Evolutionary conservation across 2,888 invertebrate genomes (phyloP), one percentile per base, ranked within the genome.

Genomic region (Galerucella nymphaeae): DNA sequence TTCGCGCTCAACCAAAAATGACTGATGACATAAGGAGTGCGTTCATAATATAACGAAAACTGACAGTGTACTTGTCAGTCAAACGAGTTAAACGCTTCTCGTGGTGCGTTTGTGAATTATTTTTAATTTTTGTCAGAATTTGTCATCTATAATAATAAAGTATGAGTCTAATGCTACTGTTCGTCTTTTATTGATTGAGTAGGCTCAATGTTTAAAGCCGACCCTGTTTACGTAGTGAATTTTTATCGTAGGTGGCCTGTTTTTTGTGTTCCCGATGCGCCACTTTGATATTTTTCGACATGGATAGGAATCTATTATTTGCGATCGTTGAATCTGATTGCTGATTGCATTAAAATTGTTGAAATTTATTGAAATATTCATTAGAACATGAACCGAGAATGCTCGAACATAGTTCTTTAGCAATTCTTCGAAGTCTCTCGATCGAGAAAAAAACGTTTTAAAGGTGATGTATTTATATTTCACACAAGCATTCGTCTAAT

Each of bases 281-380:
- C 81, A 80, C 79, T 77, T 79, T 72, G 79, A 78, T 74, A 75
- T 74, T 73, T 78, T 76, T 73, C 73, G 48, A 70, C 70, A 59
- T 42, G 70, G 67, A 74, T 80, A 78, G 79, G 81, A 79, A 76
- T 78, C 78, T 77, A 78, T 76, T 78, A 76, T 75, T 75, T 67
- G 72, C 69, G 79, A 78, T 78, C 59, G 73, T 72, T 76, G 78
- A 77, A 81, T 80, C 80, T 75, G 81, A 78, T 81, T 79, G 78
- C 76, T 77, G 78, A 80, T 83, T 80, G 81, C 83, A 83, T 83
- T 83, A 83, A 84, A 83, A 83, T 83, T 77, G 81, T 78, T 78
- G 82, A 83, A 84, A 85, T 84, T 83, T 84, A 83, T 84, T 84
- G 84, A 85, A 85, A 85, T 85, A 85, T 85, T 85, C 85, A 85